These are phyloP conservation scores for Tenebrio molitor DNA, from an alignment of 1,140 invertebrate species.

Conservation along the genomic window DNA sequence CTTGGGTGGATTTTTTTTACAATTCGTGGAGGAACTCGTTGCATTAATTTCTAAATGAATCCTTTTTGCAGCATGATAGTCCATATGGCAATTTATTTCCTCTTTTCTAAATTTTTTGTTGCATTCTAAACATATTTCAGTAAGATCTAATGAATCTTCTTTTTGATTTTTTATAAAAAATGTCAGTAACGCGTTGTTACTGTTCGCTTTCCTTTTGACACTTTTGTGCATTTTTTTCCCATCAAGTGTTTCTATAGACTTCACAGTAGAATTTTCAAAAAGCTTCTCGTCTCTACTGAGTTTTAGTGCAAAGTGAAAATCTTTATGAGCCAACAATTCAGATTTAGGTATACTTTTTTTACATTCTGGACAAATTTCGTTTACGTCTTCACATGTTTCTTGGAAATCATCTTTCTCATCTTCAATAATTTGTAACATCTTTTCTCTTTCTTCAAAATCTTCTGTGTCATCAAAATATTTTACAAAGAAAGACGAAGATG, in stretches of 20 bases:
- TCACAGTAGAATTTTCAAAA: slow-evolving; percentile 59
- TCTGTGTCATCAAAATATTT: slow-evolving; percentile 64
- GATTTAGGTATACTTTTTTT: slow-evolving; percentile 67
- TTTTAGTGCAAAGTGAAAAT: slow-evolving; percentile 74
- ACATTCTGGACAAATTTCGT: slow-evolving; percentile 68
- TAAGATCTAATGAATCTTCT: slow-evolving; percentile 56
- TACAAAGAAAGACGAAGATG: slow-evolving; percentile 66
- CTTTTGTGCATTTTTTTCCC: too few relatives aligned
- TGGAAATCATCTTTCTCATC: too few relatives aligned
- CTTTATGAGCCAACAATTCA: slow-evolving; percentile 70
- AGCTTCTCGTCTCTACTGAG: slow-evolving; percentile 70
- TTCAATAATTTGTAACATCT: not conserved
- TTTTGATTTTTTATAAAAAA: slow-evolving; percentile 58
- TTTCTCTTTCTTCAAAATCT: not conserved
- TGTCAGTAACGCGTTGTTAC: slow-evolving; percentile 58
- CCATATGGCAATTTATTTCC: slow-evolving; percentile 75
- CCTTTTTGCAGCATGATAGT: slow-evolving; percentile 80
- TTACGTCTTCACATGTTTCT: not conserved
- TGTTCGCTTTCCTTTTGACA: slow-evolving; percentile 46
- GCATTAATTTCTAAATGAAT: slow-evolving; percentile 70
- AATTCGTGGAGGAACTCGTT: not conserved
- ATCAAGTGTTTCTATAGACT: slow-evolving; percentile 45
- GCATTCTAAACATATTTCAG: slow-evolving; percentile 74
- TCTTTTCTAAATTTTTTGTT: slow-evolving; percentile 71
- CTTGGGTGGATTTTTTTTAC: slow-evolving; percentile 14